Percentiles rank a stretch among this genome's conserved stretches.
phyloP scores from a whole-genome alignment of 2,797 vertebrate species.

The Emydoidea blandingii region DNA sequence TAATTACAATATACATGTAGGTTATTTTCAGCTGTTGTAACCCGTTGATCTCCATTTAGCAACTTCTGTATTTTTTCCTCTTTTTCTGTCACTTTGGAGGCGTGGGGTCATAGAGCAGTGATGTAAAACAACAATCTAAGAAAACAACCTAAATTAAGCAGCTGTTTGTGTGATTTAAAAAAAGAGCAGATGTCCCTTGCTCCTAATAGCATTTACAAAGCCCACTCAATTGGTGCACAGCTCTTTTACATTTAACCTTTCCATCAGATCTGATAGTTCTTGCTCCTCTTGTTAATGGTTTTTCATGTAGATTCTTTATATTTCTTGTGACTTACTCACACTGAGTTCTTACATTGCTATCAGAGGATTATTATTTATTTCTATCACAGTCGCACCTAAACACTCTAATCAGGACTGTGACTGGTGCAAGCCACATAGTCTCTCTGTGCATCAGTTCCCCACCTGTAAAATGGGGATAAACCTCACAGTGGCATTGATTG shows the following conservation, averaged over 20 bases:
- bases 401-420: neutral
- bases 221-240: neutral
- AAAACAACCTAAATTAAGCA: slow-evolving; percentile 69
- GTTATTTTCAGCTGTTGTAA: slow-evolving; percentile 71
- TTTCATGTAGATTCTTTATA: neutral
- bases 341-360: neutral
- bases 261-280: neutral
- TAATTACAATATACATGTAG: neutral
- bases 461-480: neutral
- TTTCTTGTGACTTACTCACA: neutral
- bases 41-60: slow-evolving; percentile 56
- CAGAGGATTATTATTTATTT: neutral
- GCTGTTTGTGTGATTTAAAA: slow-evolving; percentile 35
- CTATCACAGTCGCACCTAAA: neutral
- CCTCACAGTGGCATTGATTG: neutral
- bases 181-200: slow-evolving; percentile 51
- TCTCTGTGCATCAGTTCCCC: neutral
- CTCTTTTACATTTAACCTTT: slow-evolving; percentile 58
- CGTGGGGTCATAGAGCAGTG: slow-evolving; percentile 1
- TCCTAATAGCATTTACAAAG: slow-evolving; percentile 33
- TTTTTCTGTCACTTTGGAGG: slow-evolving; percentile 44
- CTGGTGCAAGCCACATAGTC: neutral
- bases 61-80: slow-evolving; percentile 70
- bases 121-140: slow-evolving; percentile 55
- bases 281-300: neutral